A percentile compares a stretch with the other conserved stretches of the same genome.
Evolutionary conservation across 2,797 vertebrate genomes (phyloP).

Genomic region (Rhinatrema bivittatum): DNA sequence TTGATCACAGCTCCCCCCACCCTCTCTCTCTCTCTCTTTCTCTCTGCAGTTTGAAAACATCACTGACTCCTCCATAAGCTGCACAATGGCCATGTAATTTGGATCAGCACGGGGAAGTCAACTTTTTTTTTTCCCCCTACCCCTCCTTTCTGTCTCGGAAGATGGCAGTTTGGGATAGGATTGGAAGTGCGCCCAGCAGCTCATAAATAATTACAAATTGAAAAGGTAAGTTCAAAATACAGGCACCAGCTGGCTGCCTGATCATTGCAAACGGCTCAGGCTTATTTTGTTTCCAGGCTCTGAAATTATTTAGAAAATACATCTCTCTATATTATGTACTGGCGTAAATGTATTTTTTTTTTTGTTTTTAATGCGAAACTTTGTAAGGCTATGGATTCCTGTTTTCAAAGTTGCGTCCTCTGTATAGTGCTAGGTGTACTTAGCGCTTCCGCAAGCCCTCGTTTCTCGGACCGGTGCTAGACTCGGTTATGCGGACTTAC

Average conservation of each 20-base stretch:
- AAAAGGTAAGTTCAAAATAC: not conserved
- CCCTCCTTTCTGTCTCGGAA: slow-evolving; percentile 14
- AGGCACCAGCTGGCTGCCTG: not conserved
- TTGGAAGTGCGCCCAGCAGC: slow-evolving; percentile 37
- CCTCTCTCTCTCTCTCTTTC: not conserved
- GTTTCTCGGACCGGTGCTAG: too few relatives aligned
- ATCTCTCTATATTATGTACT: too few relatives aligned
- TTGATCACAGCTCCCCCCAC: slow-evolving; percentile 40
- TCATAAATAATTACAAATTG: not conserved
- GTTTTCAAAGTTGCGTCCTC: too few relatives aligned
- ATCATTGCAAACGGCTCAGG: too few relatives aligned
- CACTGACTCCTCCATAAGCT: not conserved
- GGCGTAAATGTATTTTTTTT: too few relatives aligned
- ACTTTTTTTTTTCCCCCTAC: slow-evolving; percentile 32
- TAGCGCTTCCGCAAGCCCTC: too few relatives aligned
- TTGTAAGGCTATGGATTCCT: too few relatives aligned
- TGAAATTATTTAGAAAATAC: too few relatives aligned
- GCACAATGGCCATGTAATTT: slow-evolving; percentile 2
- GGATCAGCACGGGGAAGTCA: slow-evolving; percentile 13
- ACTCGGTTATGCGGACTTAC: too few relatives aligned
- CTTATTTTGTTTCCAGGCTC: too few relatives aligned
- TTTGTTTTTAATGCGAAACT: too few relatives aligned
- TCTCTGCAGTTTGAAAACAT: slow-evolving; percentile 21
- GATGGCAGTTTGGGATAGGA: slow-evolving; percentile 43
- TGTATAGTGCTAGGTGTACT: too few relatives aligned